These are phyloP conservation scores for Turritopsis rubra DNA, from an alignment of 30 jellyfish, hydroid and myxozoan genomes.

Conservation along the genomic window DNA sequence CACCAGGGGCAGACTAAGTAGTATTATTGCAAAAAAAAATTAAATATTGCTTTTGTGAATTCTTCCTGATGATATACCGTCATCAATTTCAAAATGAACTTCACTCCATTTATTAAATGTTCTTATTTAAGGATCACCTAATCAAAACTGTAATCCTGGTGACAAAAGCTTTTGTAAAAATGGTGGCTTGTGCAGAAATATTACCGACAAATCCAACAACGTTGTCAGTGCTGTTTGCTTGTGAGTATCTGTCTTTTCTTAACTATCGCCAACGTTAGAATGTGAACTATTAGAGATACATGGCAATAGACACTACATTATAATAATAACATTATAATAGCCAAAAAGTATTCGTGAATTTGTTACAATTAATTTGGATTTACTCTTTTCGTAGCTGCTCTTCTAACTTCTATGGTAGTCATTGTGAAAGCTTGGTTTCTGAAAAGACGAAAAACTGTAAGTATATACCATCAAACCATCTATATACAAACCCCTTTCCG, in stretches of 20 bases:
- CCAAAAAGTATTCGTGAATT: too few relatives aligned
- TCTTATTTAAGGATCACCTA: neutral
- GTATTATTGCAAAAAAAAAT: too few relatives aligned
- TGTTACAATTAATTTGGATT: neutral
- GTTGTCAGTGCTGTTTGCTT: neutral
- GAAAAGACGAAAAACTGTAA: neutral
- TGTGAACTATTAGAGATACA: neutral
- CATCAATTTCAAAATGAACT: neutral
- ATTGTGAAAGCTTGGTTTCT: neutral
- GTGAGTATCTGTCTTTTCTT: slow-evolving; percentile 7
- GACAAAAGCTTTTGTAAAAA: neutral
- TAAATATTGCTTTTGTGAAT: neutral
- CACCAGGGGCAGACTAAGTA: too few relatives aligned
- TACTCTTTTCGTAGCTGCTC: neutral
- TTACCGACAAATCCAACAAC: neutral
- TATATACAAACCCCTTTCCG: neutral
- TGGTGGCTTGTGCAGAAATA: slow-evolving; percentile 9
- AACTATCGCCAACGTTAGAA: neutral
- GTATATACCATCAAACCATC: neutral
- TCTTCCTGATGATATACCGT: too few relatives aligned
- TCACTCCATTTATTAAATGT: neutral
- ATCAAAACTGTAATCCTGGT: slow-evolving; percentile 3
- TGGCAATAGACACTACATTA: too few relatives aligned
- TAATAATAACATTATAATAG: too few relatives aligned
- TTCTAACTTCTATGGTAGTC: neutral